Evolutionary conservation across 2,113 vertebrate genomes (phyloP).

Genomic region (Oostethus manadensis): DNA sequence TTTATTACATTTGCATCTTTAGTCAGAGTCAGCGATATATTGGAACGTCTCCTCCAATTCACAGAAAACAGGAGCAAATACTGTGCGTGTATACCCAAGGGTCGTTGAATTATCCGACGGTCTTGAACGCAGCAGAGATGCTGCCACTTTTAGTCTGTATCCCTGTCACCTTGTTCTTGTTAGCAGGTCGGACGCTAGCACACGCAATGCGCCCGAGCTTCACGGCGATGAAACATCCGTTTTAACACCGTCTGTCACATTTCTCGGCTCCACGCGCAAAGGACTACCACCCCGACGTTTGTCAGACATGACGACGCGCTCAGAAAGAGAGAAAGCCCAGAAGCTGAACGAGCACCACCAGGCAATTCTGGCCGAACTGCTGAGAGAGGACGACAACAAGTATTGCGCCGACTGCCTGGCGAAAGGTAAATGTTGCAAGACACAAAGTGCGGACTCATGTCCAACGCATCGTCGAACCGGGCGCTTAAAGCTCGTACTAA

Average conservation of each 20-base stretch:
- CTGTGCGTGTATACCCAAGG: not conserved
- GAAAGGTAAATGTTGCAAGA: constrained; percentile 75
- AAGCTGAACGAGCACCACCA: constrained; percentile 96
- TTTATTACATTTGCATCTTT: no score
- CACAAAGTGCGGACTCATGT: not conserved
- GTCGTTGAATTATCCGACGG: constrained; percentile 26
- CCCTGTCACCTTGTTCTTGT: constrained; percentile 41
- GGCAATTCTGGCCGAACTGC: constrained; percentile 87
- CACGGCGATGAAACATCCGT: constrained; percentile 24
- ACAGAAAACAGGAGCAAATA: not conserved
- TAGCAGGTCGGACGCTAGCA: constrained; percentile 46
- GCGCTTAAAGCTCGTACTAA: not conserved
- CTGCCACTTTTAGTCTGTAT: constrained; percentile 21
- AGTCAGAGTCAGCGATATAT: no score
- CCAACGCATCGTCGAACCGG: not conserved
- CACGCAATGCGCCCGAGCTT: not conserved
- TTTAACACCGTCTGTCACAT: constrained; percentile 14
- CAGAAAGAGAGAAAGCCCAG: constrained; percentile 90
- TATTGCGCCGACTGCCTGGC: constrained; percentile 94
- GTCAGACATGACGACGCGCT: constrained; percentile 84
- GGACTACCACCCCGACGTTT: constrained; percentile 4
- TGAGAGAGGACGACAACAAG: constrained; percentile 91
- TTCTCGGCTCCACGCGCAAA: not conserved
- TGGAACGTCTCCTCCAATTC: not conserved
- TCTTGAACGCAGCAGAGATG: constrained; percentile 46